These are phyloP conservation scores for Lithodes maja DNA, from an alignment of 2,888 invertebrate genomes.

Conservation along the genomic window DNA sequence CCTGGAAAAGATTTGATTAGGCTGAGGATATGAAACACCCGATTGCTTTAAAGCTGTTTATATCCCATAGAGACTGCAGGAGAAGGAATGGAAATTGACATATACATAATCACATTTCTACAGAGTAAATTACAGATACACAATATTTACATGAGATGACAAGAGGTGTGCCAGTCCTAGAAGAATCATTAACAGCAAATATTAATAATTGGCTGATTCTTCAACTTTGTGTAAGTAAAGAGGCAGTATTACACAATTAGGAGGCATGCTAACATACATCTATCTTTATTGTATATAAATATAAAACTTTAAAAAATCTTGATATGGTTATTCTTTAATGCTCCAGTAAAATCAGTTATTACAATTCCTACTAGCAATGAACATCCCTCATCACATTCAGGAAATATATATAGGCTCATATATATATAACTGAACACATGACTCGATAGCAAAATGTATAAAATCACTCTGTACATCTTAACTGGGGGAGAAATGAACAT, in stretches of 20 bases:
- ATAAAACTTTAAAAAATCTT: not conserved
- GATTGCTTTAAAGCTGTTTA: conserved; percentile 45
- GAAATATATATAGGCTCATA: conserved; percentile 18
- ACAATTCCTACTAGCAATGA: conserved; percentile 7
- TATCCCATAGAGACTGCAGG: conserved; percentile 43
- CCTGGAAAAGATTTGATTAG: too few species aligned
- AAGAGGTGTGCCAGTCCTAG: conserved; percentile 41
- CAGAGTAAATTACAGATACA: conserved; percentile 43
- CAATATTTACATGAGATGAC: conserved; percentile 40
- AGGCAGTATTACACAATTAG: conserved; percentile 24
- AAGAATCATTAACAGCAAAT: conserved; percentile 23
- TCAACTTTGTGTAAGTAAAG: not conserved
- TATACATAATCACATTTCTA: conserved; percentile 48
- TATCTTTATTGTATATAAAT: conserved; percentile 7
- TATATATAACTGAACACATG: not conserved
- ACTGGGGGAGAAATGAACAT: too few species aligned
- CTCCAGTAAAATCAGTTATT: not conserved
- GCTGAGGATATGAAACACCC: not conserved
- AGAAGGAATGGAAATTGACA: conserved; percentile 33
- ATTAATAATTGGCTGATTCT: conserved; percentile 14
- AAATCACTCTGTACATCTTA: not conserved
- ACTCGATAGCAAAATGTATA: conserved; percentile 8
- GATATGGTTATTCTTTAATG: conserved; percentile 11
- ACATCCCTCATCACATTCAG: conserved; percentile 42
- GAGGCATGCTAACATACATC: conserved; percentile 28